Evolutionary conservation across 2,797 vertebrate species (phyloP), one percentile per base, ranked within the genome.

Genomic region (Poeciliopsis turneri): DNA sequence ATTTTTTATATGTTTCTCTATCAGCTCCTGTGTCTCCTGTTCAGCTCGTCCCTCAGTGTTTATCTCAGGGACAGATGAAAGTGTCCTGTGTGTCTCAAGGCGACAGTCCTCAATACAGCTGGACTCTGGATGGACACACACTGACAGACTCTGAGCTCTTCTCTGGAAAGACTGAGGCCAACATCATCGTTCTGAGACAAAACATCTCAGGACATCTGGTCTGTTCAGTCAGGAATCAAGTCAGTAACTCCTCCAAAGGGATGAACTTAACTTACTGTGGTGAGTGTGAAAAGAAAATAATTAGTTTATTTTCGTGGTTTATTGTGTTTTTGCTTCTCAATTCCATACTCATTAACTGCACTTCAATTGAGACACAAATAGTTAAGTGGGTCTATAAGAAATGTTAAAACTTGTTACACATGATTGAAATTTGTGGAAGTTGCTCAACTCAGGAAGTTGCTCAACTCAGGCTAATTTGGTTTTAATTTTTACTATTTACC

Each of bases 71-170:
- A 79, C 36, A 74, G 49, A 69, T 57, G 82, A 88, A 0, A 23
- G 84, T 82, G 80, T 85, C 81, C 81, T 94, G 94, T 74, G 76
- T 53, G 76, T 53, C 81, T 85, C 4, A 78, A 83, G 92, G 90
- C 25, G 88, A 90, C 76, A 83, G 78, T 86, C 89, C 28, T 82
- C 75, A 82, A 70, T 93, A 90, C 87, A 87, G 28, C 59, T 93
- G 89, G 93, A 90, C 85, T 76, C 90, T 94, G 81, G 41, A 88
- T 74, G 84, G 85, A 87, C 36, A 10, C 28, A 43, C 39, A 5
- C 83, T 93, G 86, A 87, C 30, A 49, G 79, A 88, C 13, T 3
- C 70, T 68, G 41, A 89, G 70, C 83, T 91, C 28, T 10, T 84
- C 36, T 74, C 55, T 82, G 69, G 75, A 84, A 77, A 72, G 18